These are phyloP conservation scores for Lasioglossum morio DNA, from an alignment of 2,888 invertebrate species.

Conservation along the genomic window DNA sequence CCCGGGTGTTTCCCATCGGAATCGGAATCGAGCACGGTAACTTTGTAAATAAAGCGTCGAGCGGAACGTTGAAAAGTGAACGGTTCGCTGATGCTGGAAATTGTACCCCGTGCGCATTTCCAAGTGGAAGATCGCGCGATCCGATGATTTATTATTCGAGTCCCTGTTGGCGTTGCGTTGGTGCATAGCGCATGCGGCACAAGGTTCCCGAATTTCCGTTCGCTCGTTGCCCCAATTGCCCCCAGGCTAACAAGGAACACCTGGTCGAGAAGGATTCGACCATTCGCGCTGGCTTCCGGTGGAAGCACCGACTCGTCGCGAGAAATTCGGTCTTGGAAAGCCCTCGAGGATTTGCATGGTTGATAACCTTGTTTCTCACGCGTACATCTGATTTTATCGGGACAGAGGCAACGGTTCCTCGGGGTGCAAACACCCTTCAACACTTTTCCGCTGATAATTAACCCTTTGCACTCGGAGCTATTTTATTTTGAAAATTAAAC, in stretches of 20 bases:
- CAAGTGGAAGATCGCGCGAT: not conserved
- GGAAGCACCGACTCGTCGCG: constrained; percentile 11
- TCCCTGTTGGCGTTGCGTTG: not conserved
- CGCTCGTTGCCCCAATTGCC: constrained; percentile 39
- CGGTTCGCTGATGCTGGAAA: constrained; percentile 18
- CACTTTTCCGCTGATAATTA: not conserved
- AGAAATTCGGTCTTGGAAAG: constrained; percentile 36
- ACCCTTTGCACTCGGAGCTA: too few relatives aligned
- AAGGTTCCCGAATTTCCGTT: constrained; percentile 51
- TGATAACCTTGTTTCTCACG: constrained; percentile 21
- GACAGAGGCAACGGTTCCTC: not conserved
- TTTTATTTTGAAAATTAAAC: too few relatives aligned
- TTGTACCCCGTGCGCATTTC: not conserved
- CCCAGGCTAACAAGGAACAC: constrained; percentile 37
- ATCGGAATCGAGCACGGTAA: not conserved
- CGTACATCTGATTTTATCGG: not conserved
- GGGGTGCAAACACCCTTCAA: not conserved
- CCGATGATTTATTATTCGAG: constrained; percentile 34
- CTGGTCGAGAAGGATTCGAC: not conserved
- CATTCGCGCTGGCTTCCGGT: constrained; percentile 13
- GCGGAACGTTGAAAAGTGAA: constrained; percentile 29
- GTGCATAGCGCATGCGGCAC: constrained; percentile 4
- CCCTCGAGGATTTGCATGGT: constrained; percentile 33
- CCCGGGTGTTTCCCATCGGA: constrained; percentile 9
- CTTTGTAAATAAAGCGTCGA: constrained; percentile 8